phyloP scores from a whole-genome alignment of 2,797 vertebrate genomes.

The Setipinna tenuifilis region DNA sequence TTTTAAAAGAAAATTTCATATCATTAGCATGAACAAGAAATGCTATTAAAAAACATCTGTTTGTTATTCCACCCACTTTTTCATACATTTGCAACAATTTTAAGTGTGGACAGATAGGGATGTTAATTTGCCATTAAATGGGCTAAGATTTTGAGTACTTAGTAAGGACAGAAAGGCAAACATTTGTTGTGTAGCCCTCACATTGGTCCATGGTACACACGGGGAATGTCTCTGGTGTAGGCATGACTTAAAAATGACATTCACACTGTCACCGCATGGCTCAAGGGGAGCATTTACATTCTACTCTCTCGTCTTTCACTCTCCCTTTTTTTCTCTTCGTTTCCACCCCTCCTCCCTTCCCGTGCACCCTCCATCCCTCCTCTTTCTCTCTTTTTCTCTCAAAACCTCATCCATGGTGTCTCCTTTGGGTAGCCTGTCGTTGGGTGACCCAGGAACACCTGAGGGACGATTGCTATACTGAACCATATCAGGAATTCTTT shows the following conservation, averaged over 20 bases:
- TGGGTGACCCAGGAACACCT: constrained; percentile 52
- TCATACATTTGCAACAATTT: too few relatives aligned
- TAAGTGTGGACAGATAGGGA: too few relatives aligned
- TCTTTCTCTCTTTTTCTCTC: constrained; percentile 6
- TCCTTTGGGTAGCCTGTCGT: constrained; percentile 17
- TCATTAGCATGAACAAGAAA: too few relatives aligned
- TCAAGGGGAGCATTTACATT: constrained; percentile 14
- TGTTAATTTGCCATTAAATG: too few relatives aligned
- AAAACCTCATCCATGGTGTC: background rate
- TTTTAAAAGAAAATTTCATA: too few relatives aligned
- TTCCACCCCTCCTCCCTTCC: constrained; percentile 37
- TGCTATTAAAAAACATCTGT: too few relatives aligned
- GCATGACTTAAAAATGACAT: constrained; percentile 24
- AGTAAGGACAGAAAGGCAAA: background rate
- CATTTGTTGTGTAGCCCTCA: background rate
- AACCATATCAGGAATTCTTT: constrained; percentile 60
- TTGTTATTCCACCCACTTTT: too few relatives aligned
- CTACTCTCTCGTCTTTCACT: background rate
- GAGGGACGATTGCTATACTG: constrained; percentile 54
- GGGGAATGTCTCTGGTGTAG: background rate
- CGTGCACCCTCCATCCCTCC: constrained; percentile 9
- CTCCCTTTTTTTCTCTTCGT: constrained; percentile 48
- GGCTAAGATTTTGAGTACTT: background rate
- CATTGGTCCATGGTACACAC: background rate
- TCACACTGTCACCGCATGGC: constrained; percentile 1